Evolutionary conservation across 2,113 vertebrate genomes (phyloP).

Genomic region (Illadopsis cleaveri): DNA sequence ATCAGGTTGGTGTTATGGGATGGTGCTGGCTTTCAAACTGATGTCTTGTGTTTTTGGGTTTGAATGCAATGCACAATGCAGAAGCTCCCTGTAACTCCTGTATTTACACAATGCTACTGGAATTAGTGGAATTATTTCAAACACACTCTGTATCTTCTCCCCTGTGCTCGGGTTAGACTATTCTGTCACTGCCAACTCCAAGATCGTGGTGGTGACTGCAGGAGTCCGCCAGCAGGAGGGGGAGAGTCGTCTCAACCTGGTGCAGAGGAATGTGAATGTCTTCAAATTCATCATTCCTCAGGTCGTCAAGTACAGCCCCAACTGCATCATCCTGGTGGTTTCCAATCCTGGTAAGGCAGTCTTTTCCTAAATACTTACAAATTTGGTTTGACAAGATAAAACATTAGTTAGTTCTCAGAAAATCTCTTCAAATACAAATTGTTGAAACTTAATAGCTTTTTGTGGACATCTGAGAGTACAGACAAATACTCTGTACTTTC

Average conservation of each 20-base stretch:
- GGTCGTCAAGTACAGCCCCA: slow-evolving; percentile 90
- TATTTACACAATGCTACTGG: background rate
- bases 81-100: background rate
- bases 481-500: background rate
- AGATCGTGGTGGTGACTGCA: slow-evolving; percentile 91
- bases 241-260: slow-evolving; percentile 93
- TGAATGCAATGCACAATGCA: background rate
- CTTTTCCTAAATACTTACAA: background rate
- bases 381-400: background rate
- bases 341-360: slow-evolving; percentile 89
- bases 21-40: background rate
- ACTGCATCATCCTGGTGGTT: slow-evolving; percentile 92
- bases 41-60: fast-evolving
- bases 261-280: slow-evolving; percentile 96
- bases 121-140: background rate
- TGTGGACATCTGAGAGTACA: background rate
- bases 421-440: background rate
- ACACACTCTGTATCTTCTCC: fast-evolving
- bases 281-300: slow-evolving; percentile 97
- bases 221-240: slow-evolving; percentile 97
- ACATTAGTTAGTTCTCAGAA: background rate
- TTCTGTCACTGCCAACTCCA: slow-evolving; percentile 90
- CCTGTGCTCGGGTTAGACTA: slow-evolving; percentile 79
- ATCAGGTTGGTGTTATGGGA: background rate
- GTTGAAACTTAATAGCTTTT: background rate